A percentile compares a stretch with the other conserved stretches of the same genome.
Evolutionary conservation across 1,140 invertebrate genomes (phyloP).

Genomic region (Zaprionus nigranus): DNA sequence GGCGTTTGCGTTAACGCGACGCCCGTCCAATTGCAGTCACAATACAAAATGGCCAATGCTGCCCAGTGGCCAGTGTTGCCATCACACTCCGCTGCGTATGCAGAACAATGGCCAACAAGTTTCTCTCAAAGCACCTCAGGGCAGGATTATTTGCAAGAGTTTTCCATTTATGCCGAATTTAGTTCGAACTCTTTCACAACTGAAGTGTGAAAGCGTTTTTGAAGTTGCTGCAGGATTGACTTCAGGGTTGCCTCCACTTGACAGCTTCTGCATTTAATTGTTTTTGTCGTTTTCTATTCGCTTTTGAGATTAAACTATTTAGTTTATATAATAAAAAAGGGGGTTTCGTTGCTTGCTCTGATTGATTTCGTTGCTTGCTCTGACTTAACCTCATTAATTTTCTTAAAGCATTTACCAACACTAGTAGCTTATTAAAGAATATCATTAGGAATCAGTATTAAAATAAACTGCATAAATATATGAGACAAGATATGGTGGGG

Average conservation of each 20-base stretch:
- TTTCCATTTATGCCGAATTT: background rate
- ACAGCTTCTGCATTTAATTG: background rate
- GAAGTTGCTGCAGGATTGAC: background rate
- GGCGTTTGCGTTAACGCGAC: constrained; percentile 58
- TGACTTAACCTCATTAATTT: too few species aligned
- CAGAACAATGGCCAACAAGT: constrained; percentile 3
- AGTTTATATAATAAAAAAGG: too few species aligned
- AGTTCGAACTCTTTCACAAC: background rate
- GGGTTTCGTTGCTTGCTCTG: too few species aligned
- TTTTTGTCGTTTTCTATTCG: background rate
- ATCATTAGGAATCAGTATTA: too few species aligned
- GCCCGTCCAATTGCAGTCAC: constrained; percentile 37
- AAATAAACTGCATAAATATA: too few species aligned
- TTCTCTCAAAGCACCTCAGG: background rate
- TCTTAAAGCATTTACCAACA: too few species aligned
- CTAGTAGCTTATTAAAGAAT: too few species aligned
- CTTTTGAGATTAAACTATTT: background rate
- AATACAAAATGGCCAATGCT: constrained; percentile 9
- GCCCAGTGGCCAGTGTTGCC: constrained; percentile 10
- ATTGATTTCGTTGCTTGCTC: too few species aligned
- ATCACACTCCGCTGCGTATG: background rate
- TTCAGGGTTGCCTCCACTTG: too few species aligned
- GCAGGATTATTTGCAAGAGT: background rate
- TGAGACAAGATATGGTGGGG: too few species aligned
- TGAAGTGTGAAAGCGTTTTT: background rate